Evolutionary conservation across 2,888 invertebrate genomes (phyloP).

Genomic region (Epirrhoe tristata): DNA sequence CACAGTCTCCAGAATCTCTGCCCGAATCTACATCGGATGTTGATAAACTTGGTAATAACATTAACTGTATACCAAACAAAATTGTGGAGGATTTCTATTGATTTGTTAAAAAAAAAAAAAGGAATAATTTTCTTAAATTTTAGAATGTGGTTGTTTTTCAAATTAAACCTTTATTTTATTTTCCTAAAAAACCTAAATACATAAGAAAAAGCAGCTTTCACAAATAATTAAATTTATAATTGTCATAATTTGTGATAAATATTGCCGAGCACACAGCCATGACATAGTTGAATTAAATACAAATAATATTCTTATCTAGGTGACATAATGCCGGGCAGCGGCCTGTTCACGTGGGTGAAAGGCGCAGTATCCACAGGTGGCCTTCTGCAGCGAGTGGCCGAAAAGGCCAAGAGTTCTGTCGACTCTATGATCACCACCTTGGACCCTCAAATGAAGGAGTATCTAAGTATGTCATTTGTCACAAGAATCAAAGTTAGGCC

Average conservation of each 20-base stretch:
- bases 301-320: slow-evolving; percentile 53
- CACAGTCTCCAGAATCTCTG: slow-evolving; percentile 69
- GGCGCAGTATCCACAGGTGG: slow-evolving; percentile 88
- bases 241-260: too few relatives aligned
- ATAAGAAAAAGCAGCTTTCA: too few relatives aligned
- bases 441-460: slow-evolving; percentile 96
- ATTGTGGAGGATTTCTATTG: neutral
- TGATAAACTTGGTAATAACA: slow-evolving; percentile 65
- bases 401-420: slow-evolving; percentile 91
- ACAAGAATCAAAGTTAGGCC: too few relatives aligned
- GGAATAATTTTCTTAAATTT: too few relatives aligned
- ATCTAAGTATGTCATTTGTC: slow-evolving; percentile 87
- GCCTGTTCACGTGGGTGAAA: slow-evolving; percentile 88
- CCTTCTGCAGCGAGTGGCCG: slow-evolving; percentile 88
- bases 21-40: slow-evolving; percentile 67
- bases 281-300: too few relatives aligned
- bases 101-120: too few relatives aligned
- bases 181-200: too few relatives aligned
- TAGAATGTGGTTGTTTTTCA: too few relatives aligned
- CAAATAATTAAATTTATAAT: too few relatives aligned
- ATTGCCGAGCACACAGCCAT: too few relatives aligned
- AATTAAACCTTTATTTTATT: too few relatives aligned
- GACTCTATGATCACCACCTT: slow-evolving; percentile 94
- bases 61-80: neutral
- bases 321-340: slow-evolving; percentile 84